Base-by-base conservation (phyloP, 2,888 invertebrate species). In the Leistus spinibarbis region DNA sequence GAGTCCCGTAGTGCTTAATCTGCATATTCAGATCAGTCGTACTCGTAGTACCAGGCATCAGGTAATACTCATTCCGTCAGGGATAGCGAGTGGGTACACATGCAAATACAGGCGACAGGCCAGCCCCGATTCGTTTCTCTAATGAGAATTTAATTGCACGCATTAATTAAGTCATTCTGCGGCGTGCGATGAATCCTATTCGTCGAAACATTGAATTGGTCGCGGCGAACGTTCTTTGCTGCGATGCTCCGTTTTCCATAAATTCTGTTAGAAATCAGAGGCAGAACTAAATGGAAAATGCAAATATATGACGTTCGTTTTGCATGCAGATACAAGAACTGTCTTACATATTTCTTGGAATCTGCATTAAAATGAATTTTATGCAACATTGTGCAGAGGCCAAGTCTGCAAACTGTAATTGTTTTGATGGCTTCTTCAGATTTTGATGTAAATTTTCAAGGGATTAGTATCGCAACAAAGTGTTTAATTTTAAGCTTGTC, bases 111-210 rank as follows among this genome's bases (percentile, higher is more conserved):
- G 1, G 13, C 7, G 13, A 5, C 40, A 77, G 78, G 80, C 80
- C 80, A 81, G 80, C 80, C 82, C 81, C 80, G 79, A 80, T 80
- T 81, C 81, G 80, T 78, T 78, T 79, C 79, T 79, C 80, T 82
- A 82, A 83, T 82, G 81, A 82, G 81, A 82, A 80, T 82, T 83
- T 82, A 82, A 82, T 82, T 82, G 81, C 80, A 77, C 77, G 78
- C 78, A 79, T 81, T 82, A 81, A 81, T 81, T 81, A 81, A 81
- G 80, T 81, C 79, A 80, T 79, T 79, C 40, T 5, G 40, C 40
- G 40, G 40, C 40, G 4, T 7, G 40, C 40, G 40, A 40, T 40
- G 40, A 40, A 40, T 40, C 5, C 40, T 40, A 40, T 40, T 40
- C 10, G 40, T 40, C 7, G 40, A 40, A 40, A 40, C 40, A 40